phyloP scores from a whole-genome alignment of 2,113 vertebrate genomes.

The Varanus salvator region DNA sequence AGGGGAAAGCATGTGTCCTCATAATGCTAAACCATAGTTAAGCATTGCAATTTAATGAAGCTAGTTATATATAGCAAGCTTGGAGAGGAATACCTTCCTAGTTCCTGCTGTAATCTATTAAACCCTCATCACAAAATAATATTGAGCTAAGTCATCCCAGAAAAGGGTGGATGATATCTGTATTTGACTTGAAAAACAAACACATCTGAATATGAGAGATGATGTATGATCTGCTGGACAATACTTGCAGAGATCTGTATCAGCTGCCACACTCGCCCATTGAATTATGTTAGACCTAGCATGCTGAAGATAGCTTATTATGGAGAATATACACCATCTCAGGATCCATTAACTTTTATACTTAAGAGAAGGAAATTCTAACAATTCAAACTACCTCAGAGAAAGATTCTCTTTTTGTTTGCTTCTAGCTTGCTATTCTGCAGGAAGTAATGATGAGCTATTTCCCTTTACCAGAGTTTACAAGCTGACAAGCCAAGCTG shows the following conservation, averaged over 20 bases:
- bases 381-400: not conserved
- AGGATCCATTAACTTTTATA: not conserved
- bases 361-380: not conserved
- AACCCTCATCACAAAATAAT: not conserved
- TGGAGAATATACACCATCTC: not conserved
- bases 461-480: slow-evolving; percentile 38
- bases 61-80: not conserved
- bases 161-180: not conserved
- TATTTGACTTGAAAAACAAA: not conserved
- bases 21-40: no score
- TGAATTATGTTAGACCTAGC: not conserved
- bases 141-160: not conserved
- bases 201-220: not conserved
- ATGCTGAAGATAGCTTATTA: not conserved
- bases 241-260: not conserved
- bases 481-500: slow-evolving; percentile 24
- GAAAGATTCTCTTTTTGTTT: not conserved
- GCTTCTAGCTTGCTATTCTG: not conserved
- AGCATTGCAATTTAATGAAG: no score
- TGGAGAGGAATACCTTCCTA: not conserved
- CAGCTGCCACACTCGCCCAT: not conserved
- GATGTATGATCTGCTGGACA: not conserved
- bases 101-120: not conserved
- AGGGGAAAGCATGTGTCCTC: not conserved
- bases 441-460: slow-evolving; percentile 25